These are phyloP conservation scores for Dicycla oo DNA, from an alignment of 2,888 invertebrate genomes.

Conservation along the genomic window DNA sequence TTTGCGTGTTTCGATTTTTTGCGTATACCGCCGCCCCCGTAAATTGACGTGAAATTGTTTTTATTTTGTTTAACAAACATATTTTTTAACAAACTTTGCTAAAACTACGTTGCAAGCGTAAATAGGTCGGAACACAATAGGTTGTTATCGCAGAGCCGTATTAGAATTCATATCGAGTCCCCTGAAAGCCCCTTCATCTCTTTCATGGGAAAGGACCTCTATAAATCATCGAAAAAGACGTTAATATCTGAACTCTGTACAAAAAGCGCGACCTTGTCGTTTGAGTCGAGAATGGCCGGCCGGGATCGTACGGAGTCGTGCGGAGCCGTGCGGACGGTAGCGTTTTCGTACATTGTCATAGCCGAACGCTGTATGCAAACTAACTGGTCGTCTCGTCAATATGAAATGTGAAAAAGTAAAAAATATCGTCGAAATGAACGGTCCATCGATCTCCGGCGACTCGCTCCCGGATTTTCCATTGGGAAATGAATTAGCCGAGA, in stretches of 20 bases:
- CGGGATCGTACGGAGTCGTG: constrained; percentile 50
- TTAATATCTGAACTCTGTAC: constrained; percentile 81
- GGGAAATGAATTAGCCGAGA: constrained; percentile 89
- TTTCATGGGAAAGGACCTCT: constrained; percentile 83
- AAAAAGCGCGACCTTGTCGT: constrained; percentile 79
- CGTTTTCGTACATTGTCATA: constrained; percentile 72
- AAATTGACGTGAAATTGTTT: constrained; percentile 79
- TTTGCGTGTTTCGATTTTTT: constrained; percentile 89
- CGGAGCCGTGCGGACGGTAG: constrained; percentile 34
- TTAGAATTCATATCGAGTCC: constrained; percentile 86
- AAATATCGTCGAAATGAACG: constrained; percentile 85
- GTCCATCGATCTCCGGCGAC: constrained; percentile 89
- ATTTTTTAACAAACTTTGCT: constrained; percentile 56
- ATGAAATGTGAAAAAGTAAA: constrained; percentile 80
- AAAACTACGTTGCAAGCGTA: constrained; percentile 30
- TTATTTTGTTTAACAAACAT: constrained; percentile 58
- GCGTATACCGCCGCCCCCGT: constrained; percentile 73
- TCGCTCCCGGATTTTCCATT: constrained; percentile 88
- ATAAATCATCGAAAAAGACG: constrained; percentile 85
- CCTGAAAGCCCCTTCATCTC: constrained; percentile 82
- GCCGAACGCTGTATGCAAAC: constrained; percentile 77
- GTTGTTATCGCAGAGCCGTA: constrained; percentile 77
- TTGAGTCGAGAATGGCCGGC: constrained; percentile 65
- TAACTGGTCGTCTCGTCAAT: constrained; percentile 84
- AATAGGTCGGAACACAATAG: constrained; percentile 64